Evolutionary conservation across 2,888 invertebrate species (phyloP).

Genomic region (Caradrina kadenii): DNA sequence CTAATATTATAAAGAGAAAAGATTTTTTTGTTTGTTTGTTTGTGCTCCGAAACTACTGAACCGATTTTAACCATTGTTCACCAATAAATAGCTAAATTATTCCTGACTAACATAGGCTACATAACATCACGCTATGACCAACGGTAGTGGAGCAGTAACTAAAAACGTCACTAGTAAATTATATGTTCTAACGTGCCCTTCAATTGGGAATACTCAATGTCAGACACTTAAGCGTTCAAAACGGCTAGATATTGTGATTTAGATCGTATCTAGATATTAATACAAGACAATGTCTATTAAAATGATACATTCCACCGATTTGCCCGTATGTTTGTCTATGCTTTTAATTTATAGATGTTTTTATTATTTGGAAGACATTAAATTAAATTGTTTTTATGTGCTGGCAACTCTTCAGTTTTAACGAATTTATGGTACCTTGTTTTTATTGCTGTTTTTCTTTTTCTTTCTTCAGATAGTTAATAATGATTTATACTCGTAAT

Average conservation of each 20-base stretch:
- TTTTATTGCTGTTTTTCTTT: slow-evolving; percentile 16
- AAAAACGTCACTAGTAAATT: too few relatives aligned
- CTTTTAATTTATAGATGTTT: slow-evolving; percentile 44
- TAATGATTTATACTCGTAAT: too few relatives aligned
- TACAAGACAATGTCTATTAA: slow-evolving; percentile 64
- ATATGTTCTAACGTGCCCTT: background rate
- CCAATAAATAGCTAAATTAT: too few relatives aligned
- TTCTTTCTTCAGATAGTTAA: background rate
- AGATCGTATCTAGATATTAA: slow-evolving; percentile 61
- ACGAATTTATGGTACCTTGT: background rate
- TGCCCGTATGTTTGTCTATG: slow-evolving; percentile 28
- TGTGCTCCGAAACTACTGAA: too few relatives aligned
- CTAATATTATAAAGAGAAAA: too few relatives aligned
- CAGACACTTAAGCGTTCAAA: slow-evolving; percentile 51
- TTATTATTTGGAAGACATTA: slow-evolving; percentile 46
- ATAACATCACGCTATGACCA: too few relatives aligned
- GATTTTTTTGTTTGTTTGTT: too few relatives aligned
- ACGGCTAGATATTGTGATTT: slow-evolving; percentile 59
- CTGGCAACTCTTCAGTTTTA: slow-evolving; percentile 32
- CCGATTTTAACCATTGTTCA: too few relatives aligned
- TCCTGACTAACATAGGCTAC: too few relatives aligned
- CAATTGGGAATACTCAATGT: slow-evolving; percentile 45
- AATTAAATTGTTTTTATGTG: slow-evolving; percentile 45
- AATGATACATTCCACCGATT: slow-evolving; percentile 60
- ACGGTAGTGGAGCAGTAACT: too few relatives aligned